Percentiles rank a stretch among this genome's conserved stretches.
Conservation (phyloP, 2,797 vertebrate species). For the Dendrocincla fuliginosa region DNA sequence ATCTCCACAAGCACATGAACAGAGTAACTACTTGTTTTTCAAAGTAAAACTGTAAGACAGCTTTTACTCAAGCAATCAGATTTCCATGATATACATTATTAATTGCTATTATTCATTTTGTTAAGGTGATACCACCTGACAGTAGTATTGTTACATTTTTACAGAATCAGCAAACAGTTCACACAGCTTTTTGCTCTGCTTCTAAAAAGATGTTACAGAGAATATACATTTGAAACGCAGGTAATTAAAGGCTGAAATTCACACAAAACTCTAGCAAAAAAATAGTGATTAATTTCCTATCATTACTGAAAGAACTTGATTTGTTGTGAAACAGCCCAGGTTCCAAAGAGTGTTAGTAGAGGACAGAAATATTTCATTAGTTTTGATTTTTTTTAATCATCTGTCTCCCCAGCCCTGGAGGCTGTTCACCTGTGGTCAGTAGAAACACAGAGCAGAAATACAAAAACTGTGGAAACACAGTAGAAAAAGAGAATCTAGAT, state of each 20-base stretch:
- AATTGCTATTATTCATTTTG: neutral
- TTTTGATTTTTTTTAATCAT: neutral
- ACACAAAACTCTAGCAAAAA: neutral
- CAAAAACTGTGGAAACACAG: neutral
- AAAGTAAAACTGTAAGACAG: neutral
- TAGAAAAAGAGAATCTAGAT: neutral
- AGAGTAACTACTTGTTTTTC: neutral
- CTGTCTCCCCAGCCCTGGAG: neutral
- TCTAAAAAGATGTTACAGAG: neutral
- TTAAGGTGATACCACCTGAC: neutral
- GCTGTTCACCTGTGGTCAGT: neutral
- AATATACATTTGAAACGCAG: neutral
- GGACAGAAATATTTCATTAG: neutral
- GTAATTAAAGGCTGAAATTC: neutral
- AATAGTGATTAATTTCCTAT: neutral
- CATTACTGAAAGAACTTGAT: neutral
- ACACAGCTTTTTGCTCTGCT: neutral
- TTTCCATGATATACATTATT: neutral
- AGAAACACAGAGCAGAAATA: neutral
- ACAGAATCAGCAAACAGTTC: neutral
- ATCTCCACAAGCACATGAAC: neutral
- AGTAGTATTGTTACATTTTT: neutral
- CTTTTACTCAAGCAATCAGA: neutral
- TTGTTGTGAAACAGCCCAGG: neutral
- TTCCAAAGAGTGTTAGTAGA: neutral